phyloP scores from a whole-genome alignment of 2,888 invertebrate genomes.

The Ariolimax columbianus region DNA sequence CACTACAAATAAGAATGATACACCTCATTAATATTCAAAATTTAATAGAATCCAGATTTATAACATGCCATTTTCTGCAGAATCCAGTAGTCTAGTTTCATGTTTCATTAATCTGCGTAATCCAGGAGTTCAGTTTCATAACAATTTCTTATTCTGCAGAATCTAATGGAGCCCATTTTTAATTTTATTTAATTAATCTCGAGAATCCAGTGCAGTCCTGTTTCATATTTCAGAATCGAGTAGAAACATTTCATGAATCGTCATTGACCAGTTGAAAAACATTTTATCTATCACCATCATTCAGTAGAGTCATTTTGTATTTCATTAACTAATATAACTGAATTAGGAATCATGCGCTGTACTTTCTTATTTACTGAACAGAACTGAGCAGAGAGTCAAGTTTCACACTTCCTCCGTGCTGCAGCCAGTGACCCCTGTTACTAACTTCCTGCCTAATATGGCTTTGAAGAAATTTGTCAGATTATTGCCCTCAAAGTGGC shows the following conservation, averaged over 20 bases:
- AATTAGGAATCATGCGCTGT: neutral
- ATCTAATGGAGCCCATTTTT: too few species aligned
- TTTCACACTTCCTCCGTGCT: slow-evolving; percentile 84
- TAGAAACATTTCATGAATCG: too few species aligned
- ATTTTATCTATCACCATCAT: too few species aligned
- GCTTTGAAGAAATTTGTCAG: slow-evolving; percentile 75
- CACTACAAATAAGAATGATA: neutral
- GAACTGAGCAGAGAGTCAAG: slow-evolving; percentile 83
- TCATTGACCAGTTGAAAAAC: too few species aligned
- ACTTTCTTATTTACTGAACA: slow-evolving; percentile 71
- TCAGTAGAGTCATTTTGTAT: too few species aligned
- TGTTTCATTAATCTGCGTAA: too few species aligned
- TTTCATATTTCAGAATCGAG: too few species aligned
- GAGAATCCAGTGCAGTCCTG: too few species aligned
- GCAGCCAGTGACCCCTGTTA: slow-evolving; percentile 73
- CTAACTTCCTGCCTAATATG: slow-evolving; percentile 65
- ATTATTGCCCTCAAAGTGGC: slow-evolving; percentile 87
- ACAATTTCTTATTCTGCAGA: neutral
- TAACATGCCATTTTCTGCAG: too few species aligned
- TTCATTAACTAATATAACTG: slow-evolving; percentile 16
- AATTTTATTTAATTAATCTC: too few species aligned
- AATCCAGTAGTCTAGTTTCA: too few species aligned
- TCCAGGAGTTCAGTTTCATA: neutral
- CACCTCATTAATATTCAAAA: neutral
- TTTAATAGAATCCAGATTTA: neutral